Base-by-base conservation (phyloP, 2,797 vertebrate genomes). In the Pteropus rufus region DNA sequence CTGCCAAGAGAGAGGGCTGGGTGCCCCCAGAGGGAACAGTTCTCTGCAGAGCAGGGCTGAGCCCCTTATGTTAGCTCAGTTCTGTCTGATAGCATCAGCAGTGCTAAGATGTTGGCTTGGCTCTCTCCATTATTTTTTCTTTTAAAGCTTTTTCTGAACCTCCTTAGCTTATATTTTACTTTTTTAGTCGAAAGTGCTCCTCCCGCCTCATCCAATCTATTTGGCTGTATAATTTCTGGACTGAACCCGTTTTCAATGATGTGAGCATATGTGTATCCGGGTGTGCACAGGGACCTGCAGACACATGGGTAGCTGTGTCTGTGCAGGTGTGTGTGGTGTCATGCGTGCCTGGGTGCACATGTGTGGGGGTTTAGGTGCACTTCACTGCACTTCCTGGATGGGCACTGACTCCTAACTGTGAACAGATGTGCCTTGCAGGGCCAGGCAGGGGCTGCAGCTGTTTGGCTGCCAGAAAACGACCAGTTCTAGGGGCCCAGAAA, bases 321-420 rank as follows among this genome's bases (percentile, higher is more conserved):
- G 15, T 56, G 67, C 15, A 14, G 69, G 44, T 0, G 0, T 34
- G 26, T 64, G 64, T 76, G 67, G n/a, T 46, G 56, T 18, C 7
- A 1, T 0, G 0, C 26, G 34, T 39, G 70, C 36, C 44, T 14
- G n/a, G 56, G 39, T 75, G 52, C 21, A 31, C 31, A n/a, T 0
- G 0, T 0, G 1, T 14, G 36, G 41, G 64, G 23, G 14, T 58
- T 85, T 52, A n/a, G 36, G 41, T 1, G 5, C 54, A 29, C 75
- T 69, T 77, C 19, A 0, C 94, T 79, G 2, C 7, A 31, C 96
- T 98, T 98, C 98, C 97, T 60, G 77, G 60, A 97, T 94, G 98
- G 98, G 95, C 97, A 97, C 98, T 95, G 96, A 98, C 97, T 98
- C 97, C 92, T 98, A 97, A 98, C 98, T 98, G 97, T 97, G 98